These are phyloP conservation scores for Nothocercus julius DNA, from an alignment of 2,113 vertebrate species.

Conservation along the genomic window DNA sequence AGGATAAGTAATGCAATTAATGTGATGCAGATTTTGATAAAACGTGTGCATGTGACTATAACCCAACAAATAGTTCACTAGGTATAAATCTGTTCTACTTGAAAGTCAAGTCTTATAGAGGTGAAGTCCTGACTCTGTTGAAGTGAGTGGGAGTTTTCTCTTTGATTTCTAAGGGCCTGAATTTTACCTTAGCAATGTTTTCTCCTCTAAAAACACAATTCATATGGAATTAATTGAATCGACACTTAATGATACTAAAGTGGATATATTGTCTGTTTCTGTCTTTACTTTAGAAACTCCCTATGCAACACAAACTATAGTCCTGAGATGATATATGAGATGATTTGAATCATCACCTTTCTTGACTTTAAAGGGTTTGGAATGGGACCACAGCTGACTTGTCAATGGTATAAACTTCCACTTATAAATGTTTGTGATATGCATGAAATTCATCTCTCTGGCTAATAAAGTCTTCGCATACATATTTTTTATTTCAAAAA, in stretches of 20 bases:
- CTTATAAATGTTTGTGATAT: background rate
- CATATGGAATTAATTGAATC: background rate
- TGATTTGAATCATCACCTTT: background rate
- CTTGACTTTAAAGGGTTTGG: background rate
- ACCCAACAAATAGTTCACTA: background rate
- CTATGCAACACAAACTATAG: background rate
- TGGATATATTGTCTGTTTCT: background rate
- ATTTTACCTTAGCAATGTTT: background rate
- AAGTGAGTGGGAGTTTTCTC: background rate
- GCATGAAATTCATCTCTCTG: background rate
- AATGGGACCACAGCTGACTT: background rate
- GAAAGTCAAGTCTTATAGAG: background rate
- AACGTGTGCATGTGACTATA: background rate
- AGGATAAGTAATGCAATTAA: too few species aligned
- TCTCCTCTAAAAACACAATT: background rate
- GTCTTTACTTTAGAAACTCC: background rate
- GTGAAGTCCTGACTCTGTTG: background rate
- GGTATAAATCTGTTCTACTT: background rate
- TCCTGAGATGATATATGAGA: background rate
- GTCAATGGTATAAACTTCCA: background rate
- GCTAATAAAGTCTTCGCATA: background rate
- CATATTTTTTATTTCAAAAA: background rate
- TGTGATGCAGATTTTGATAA: background rate
- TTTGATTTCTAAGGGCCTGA: background rate
- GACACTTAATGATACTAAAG: background rate